Conservation (phyloP, 2,113 vertebrate species). For the Macrotis lagotis region DNA sequence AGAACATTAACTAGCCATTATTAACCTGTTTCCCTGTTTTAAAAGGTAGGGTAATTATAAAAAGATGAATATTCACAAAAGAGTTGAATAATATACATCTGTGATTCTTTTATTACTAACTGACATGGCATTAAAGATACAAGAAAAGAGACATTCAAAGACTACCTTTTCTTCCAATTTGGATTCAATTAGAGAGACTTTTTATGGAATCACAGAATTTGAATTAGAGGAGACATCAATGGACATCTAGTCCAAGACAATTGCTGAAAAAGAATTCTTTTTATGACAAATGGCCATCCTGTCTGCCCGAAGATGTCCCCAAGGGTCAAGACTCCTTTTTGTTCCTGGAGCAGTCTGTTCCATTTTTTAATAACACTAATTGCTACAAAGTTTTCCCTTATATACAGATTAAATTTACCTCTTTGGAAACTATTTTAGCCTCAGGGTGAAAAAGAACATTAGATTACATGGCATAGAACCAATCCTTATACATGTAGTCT, state of each 20-base stretch:
- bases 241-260: background rate
- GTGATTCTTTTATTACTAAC: background rate
- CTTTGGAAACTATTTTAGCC: background rate
- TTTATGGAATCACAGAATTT: background rate
- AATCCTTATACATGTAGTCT: background rate
- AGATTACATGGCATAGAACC: background rate
- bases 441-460: background rate
- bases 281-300: background rate
- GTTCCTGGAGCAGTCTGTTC: background rate
- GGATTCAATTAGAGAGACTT: background rate
- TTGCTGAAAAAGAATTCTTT: background rate
- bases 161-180: background rate
- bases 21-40: slow-evolving; percentile 28
- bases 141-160: slow-evolving; percentile 18
- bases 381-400: background rate
- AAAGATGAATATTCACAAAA: slow-evolving; percentile 17
- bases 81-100: slow-evolving; percentile 21
- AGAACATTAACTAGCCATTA: slow-evolving; percentile 26
- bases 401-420: background rate
- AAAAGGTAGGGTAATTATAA: slow-evolving; percentile 17
- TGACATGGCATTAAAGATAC: background rate
- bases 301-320: background rate
- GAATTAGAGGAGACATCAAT: background rate
- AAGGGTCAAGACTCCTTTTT: background rate
- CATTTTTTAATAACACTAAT: background rate